These are phyloP conservation scores for Sphecodes monilicornis DNA, from an alignment of 2,888 invertebrate species.

Conservation along the genomic window DNA sequence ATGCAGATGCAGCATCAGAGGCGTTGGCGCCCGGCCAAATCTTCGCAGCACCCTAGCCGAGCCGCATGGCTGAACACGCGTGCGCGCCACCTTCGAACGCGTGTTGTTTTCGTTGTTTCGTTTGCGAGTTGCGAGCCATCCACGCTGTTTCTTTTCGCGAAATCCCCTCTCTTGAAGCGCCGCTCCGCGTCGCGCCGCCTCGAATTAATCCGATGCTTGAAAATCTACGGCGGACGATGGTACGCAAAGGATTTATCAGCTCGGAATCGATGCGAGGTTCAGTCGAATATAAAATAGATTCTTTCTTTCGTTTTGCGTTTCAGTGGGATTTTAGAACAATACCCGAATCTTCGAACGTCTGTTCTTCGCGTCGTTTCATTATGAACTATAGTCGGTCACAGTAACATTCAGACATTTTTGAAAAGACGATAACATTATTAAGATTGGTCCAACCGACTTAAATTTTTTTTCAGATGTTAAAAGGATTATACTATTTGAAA, in stretches of 20 bases:
- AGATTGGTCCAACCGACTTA: too few species aligned
- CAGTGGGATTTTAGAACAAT: too few species aligned
- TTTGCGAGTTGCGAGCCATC: constrained; percentile 19
- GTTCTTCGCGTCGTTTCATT: too few species aligned
- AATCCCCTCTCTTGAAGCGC: background rate
- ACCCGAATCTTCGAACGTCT: too few species aligned
- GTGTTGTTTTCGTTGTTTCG: constrained; percentile 39
- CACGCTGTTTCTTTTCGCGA: background rate
- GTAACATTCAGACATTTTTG: too few species aligned
- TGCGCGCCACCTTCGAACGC: constrained; percentile 50
- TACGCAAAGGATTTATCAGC: background rate
- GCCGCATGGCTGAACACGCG: constrained; percentile 30
- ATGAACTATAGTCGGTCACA: too few species aligned
- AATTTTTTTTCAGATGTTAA: too few species aligned
- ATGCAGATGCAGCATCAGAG: constrained; percentile 80
- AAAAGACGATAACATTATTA: too few species aligned
- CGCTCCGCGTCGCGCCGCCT: background rate
- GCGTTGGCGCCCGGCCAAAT: constrained; percentile 78
- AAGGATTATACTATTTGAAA: too few species aligned
- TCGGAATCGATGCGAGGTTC: too few species aligned
- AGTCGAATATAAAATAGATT: too few species aligned
- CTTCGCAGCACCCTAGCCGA: constrained; percentile 39
- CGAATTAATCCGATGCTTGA: background rate
- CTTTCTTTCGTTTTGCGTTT: too few species aligned
- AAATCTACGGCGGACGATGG: background rate